Evolutionary conservation across 2,113 vertebrate genomes (phyloP), one percentile per base, ranked within the genome.

Genomic region (Hemicordylus capensis): DNA sequence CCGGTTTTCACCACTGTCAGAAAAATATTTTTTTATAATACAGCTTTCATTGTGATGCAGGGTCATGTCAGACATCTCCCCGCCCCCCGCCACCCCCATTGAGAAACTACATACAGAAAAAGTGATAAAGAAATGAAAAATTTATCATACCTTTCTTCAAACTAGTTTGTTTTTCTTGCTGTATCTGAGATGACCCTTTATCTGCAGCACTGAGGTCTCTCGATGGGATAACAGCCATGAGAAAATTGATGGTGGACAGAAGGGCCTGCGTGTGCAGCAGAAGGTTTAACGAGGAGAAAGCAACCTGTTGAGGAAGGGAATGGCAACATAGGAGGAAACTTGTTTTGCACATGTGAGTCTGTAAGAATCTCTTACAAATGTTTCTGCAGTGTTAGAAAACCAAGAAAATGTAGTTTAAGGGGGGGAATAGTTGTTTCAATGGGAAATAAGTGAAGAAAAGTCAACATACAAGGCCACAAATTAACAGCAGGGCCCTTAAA

Each of bases 261-360:
- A 99, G 95, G 42, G 98, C 98, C 91, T 98, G 96, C 46, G 98
- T 98, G 89, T 99, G 98, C 17, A 99, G 94, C 24, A 98, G 94
- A 67, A 99, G 95, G 84, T 98, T 96, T 90, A 99, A 89, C 1
- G 98, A 99, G 11, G 99, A 98, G 93, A 99, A 99, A 48, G 97
- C 95, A 87, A 99, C 98, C 98, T 99, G 94, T 89, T 74, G 74
- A 86, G 78, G 76, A 4, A 61, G 28, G 12, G 10, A 42, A 34
- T 19, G 17, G 91, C 83, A 20, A 80, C 0, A 1, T 85, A 24
- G 1, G 34, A 2, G 22, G 20, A 61, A 15, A 85, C 28, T n/a
- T n/a, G n/a, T n/a, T n/a, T 34, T 20, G 14, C 81, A 0, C 70
- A n/a, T 6, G 3, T 1, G 0, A 34, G 11, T 28, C 48, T 14